Percentiles rank a stretch among this genome's conserved stretches.
Conservation (phyloP, 2,113 vertebrate species). For the Girardinichthys multiradiatus region DNA sequence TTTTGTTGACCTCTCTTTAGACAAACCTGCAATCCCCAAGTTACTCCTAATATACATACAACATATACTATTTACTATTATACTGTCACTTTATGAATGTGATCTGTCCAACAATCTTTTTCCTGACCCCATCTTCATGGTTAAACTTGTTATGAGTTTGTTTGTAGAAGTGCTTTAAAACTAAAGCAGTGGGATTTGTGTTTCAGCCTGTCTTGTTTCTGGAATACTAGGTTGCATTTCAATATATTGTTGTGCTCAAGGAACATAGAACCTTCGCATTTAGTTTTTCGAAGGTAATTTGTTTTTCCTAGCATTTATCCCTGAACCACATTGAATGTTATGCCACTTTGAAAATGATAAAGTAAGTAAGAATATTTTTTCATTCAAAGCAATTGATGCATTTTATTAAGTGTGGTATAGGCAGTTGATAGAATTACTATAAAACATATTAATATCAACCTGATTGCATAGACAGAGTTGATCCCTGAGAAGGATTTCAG, state of each 20-base stretch:
- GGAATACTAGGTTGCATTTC: not conserved
- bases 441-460: not conserved
- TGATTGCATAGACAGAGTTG: not conserved
- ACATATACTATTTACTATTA: too few relatives aligned
- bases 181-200: not conserved
- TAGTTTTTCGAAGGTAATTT: not conserved
- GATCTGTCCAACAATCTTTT: too few relatives aligned
- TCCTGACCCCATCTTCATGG: too few relatives aligned
- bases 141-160: too few relatives aligned
- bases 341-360: not conserved
- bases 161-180: too few relatives aligned
- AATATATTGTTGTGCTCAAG: too few relatives aligned
- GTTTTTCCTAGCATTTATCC: too few relatives aligned
- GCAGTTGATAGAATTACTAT: not conserved
- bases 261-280: not conserved
- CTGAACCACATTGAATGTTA: not conserved
- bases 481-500: not conserved
- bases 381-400: not conserved
- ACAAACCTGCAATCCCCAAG: too few relatives aligned
- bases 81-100: too few relatives aligned
- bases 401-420: not conserved
- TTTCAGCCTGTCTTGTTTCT: not conserved
- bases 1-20: too few relatives aligned
- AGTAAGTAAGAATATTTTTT: not conserved
- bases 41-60: too few relatives aligned